Base-by-base conservation (phyloP, 2,113 vertebrate species). In the Aegotheles bennettii region DNA sequence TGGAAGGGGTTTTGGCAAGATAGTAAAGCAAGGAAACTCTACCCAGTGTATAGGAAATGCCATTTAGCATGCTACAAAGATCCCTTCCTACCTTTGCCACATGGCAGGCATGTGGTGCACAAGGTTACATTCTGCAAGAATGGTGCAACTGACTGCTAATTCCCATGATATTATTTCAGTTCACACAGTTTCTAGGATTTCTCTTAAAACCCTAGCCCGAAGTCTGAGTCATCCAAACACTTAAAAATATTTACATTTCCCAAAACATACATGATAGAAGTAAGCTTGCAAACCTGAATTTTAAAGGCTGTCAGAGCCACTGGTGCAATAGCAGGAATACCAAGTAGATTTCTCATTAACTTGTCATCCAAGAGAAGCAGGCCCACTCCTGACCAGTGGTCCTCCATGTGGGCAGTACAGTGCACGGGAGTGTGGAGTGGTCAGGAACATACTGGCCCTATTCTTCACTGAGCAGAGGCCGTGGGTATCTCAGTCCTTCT, bases 311-410 rank as follows among this genome's bases (percentile, higher is more conserved):
- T 3, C 29, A 59, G n/a, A 75, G 13, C 16, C 19, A 33, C 7
- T 43, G n/a, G 8, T 67, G 35, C 75, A 87, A 71, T 8, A 50
- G 13, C 31, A 92, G 61, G 28, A 71, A 38, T 36, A 57, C 3
- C 1, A 19, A 43, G 29, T 2, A 2, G 16, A 33, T 63, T 61
- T 48, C 14, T 67, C 42, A 20, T 14, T 43, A 48, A 65, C 24
- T 25, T 1, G 0, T 11, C 7, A 3, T 3, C 6, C 33, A 14
- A 51, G 10, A 64, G 54, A 65, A 56, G 21, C 2, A 0, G 28
- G 7, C 10, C 17, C 13, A 5, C 24, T 57, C 21, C 42, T 67
- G 23, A 11, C 7, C 31, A 74, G 17, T 69, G 64, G 26, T 65
- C 11, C 7, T 35, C 43, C 1, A 1, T 0, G 1, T 47, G 11